Evolutionary conservation across 2,113 vertebrate species (phyloP), one percentile per base, ranked within the genome.

Genomic region (Phaetusa simplex): DNA sequence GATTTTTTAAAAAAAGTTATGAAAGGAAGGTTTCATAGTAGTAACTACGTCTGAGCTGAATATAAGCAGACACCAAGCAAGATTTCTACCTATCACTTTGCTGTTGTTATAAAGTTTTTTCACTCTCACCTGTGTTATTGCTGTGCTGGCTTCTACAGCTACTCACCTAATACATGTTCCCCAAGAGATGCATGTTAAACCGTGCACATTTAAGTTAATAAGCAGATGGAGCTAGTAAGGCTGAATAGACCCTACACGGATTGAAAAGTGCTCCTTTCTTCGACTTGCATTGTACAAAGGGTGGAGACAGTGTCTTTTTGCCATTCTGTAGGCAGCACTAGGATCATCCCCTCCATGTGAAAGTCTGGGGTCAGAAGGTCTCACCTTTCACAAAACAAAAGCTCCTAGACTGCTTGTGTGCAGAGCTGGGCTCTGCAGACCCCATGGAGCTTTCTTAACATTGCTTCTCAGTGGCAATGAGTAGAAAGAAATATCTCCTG

Each of bases 311-410:
- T 16, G 5, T 30, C 18, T 82, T 73, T 79, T 90, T 30, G 17
- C 50, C 27, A 5, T 73, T 82, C 50, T 67, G 10, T 27, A 58
- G 22, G 19, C 8, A 90, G 15, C 8, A 55, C 15, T 14, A 49
- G 17, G 18, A 30, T 30, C 34, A 40, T 47, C 11, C 7, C 5
- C 5, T 61, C 10, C 0, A 0, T 53, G 49, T 14, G 23, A 80
- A 49, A 82, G 18, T 55, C 83, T 34, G 9, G 20, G 1, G 6
- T 77, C 45, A 21, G 11, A n/a, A 80, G 30, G 12, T 72, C 45
- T 73, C 11, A 29, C 16, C 9, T 91, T 88, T 62, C 12, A 59
- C 14, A n/a, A 66, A 91, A 56, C 7, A n/a, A 58, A 71, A 73
- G 14, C 42, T 76, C 34, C 16, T 72, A 38, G 13, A 32, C 7